Evolutionary conservation across 2,113 vertebrate species (phyloP).

Genomic region (Hystrix brachyura): DNA sequence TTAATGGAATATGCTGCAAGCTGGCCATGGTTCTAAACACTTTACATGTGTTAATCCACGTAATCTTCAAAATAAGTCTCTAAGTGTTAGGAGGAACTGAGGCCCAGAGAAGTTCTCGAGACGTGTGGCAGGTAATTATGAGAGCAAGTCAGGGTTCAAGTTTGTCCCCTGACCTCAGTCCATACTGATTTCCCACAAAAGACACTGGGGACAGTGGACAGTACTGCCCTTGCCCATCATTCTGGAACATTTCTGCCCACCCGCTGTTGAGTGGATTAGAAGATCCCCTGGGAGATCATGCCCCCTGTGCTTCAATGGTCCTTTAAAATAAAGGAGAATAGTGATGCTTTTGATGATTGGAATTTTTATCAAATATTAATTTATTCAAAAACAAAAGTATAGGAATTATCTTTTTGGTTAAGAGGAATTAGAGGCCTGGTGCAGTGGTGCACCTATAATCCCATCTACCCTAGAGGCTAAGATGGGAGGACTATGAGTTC

Average conservation of each 20-base stretch:
- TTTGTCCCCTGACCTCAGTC: background rate
- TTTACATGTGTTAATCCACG: background rate
- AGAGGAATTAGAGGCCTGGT: background rate
- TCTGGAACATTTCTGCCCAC: background rate
- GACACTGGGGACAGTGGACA: background rate
- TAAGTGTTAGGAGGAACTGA: background rate
- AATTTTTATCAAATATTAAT: constrained; percentile 43
- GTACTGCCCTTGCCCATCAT: background rate
- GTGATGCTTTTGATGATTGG: background rate
- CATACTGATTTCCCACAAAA: background rate
- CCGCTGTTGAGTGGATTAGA: background rate
- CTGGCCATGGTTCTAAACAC: background rate
- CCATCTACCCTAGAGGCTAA: background rate
- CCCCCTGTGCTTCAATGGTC: background rate
- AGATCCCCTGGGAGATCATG: background rate
- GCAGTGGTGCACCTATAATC: background rate
- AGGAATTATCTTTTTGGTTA: constrained; percentile 14
- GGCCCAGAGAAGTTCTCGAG: background rate
- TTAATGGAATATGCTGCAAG: background rate
- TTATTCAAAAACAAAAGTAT: constrained; percentile 44
- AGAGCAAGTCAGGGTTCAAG: background rate
- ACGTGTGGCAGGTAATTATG: background rate
- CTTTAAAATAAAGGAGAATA: background rate
- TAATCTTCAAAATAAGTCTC: background rate
- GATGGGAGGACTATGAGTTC: background rate